Evolutionary conservation across 2,797 vertebrate species (phyloP), one percentile per base, ranked within the genome.

Genomic region (Microhierax caerulescens): DNA sequence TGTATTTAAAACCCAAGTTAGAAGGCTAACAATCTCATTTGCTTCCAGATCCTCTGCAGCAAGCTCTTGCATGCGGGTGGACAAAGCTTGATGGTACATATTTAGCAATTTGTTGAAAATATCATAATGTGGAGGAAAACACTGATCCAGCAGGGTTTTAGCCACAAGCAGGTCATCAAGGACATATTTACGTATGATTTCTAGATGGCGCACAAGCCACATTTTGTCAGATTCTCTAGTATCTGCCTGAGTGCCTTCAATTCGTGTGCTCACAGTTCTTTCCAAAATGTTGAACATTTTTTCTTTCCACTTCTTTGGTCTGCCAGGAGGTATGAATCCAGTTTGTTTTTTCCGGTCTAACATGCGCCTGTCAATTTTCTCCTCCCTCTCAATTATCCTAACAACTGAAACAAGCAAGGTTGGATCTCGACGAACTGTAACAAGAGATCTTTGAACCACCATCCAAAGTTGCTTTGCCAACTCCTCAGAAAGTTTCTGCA

Each of bases 301-400:
- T 79, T 98, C 99, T 92, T 99, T 99, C 99, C 99, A 99, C 25
- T 95, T 98, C 88, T 99, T 99, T 94, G 99, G 99, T 74, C 99
- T 98, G 28, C 99, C 99, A 0, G 99, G 99, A 13, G 99, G 99
- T 80, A 99, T 99, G 86, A 99, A 99, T 2, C 99, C 99, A 2
- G 98, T 99, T 97, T 99, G 99, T 85, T 99, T 99, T 92, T 99
- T 99, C 37, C 99, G 98, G 96, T 99, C 99, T 53, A 99, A 98
- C 98, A 99, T 99, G 34, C 99, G 99, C 4, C 99, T 98, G 93
- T 99, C 99, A 3, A 99, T 99, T 96, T 99, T 99, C 96, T 99
- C 99, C 95, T 99, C 99, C 4, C 99, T 98, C 92, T 99, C 99
- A 54, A 99, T 99, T 97, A 99, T 99, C n/a, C 99, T 99, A 75